Conservation (phyloP, 1,140 invertebrate genomes). For the Lineus longissimus region DNA sequence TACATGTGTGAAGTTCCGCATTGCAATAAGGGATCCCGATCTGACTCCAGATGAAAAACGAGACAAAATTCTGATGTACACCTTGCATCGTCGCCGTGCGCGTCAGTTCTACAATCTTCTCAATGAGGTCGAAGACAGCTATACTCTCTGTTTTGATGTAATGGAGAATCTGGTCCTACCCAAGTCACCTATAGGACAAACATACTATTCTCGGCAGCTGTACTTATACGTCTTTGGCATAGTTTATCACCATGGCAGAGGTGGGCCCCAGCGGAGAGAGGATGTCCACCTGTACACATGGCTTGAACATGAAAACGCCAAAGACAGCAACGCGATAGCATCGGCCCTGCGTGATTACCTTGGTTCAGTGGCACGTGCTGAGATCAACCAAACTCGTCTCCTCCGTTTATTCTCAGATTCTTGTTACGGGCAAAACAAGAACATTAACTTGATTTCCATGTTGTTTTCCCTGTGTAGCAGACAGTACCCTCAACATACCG, state of each 20-base stretch:
- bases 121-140: background rate
- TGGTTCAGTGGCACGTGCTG: background rate
- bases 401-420: background rate
- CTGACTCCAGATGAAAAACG: background rate
- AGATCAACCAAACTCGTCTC: background rate
- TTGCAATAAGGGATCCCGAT: background rate
- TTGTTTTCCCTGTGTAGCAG: too few relatives aligned
- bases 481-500: too few relatives aligned
- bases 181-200: slow-evolving; percentile 8
- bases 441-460: too few relatives aligned
- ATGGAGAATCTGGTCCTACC: slow-evolving; percentile 18
- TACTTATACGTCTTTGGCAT: slow-evolving; percentile 14
- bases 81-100: slow-evolving; percentile 7
- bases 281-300: slow-evolving; percentile 10
- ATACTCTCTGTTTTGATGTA: slow-evolving; percentile 14
- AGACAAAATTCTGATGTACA: background rate
- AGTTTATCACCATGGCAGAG: slow-evolving; percentile 4
- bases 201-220: slow-evolving; percentile 14
- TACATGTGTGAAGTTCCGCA: background rate
- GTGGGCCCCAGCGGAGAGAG: background rate
- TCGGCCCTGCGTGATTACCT: slow-evolving; percentile 14
- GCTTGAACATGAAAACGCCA: slow-evolving; percentile 11
- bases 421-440: slow-evolving; percentile 10
- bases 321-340: slow-evolving; percentile 14
- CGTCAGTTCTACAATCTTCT: slow-evolving; percentile 8